phyloP scores from a whole-genome alignment of 2,797 vertebrate species.

The Eulemur albifrons region DNA sequence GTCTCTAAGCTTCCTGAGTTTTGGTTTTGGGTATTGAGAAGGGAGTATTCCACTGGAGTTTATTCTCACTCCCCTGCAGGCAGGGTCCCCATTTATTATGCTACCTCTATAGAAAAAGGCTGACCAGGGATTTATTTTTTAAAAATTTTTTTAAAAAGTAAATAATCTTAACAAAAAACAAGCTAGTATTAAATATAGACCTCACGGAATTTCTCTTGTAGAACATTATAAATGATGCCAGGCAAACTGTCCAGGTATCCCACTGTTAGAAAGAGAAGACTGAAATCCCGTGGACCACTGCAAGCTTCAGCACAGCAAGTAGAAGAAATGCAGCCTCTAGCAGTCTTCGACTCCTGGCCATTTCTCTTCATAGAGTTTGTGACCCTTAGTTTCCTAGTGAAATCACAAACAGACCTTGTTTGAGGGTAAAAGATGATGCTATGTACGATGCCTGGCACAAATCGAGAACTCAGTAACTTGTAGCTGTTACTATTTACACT shows the following conservation, averaged over 20 bases:
- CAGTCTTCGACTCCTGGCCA: neutral
- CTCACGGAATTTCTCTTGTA: constrained; percentile 5
- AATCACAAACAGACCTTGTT: neutral
- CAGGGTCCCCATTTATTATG: neutral
- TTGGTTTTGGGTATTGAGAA: neutral
- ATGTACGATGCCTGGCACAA: neutral
- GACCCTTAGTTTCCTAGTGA: neutral
- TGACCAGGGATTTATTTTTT: neutral
- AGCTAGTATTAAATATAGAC: neutral
- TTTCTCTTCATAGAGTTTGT: neutral
- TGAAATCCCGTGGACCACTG: neutral
- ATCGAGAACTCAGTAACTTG: neutral
- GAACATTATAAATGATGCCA: constrained; percentile 18
- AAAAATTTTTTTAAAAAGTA: neutral
- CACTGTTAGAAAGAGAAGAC: neutral
- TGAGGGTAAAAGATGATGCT: neutral
- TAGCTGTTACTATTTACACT: neutral
- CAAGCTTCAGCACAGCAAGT: neutral
- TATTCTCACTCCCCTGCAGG: neutral
- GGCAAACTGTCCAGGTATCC: neutral
- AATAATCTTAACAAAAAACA: neutral
- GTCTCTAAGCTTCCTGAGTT: neutral
- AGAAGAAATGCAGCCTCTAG: neutral
- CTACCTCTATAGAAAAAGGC: neutral
- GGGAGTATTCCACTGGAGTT: neutral